Evolutionary conservation across 2,888 invertebrate genomes (phyloP), one percentile per base, ranked within the genome.

Genomic region (Clusia tigrina): DNA sequence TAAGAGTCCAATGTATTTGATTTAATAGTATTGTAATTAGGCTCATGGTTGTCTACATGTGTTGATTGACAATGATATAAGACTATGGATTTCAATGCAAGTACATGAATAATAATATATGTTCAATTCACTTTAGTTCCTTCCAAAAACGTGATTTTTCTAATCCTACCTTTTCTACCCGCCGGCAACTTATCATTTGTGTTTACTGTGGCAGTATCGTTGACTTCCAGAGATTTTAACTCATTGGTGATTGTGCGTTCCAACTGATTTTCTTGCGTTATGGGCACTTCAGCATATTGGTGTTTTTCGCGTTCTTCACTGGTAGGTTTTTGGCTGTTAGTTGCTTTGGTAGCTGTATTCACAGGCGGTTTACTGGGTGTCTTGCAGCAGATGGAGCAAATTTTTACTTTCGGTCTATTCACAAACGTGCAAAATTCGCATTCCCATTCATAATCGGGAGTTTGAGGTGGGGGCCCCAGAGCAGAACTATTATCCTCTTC

Each of bases 401-500:
- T 91, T 71, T 90, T 89, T 0, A 90, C 88, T 20, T 90, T 91
- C 0, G 91, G 85, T 65, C 91, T 90, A 79, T 96, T 96, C 2
- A 94, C 91, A 79, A 90, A 95, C 0, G 95, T 96, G 79, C 95
- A 96, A 77, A 94, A 93, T 76, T 94, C 93, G 81, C 95, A 96
- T 68, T 92, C 89, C 95, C 95, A 96, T 60, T 88, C 85, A 15
- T 87, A 84, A 42, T 81, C 84, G 0, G 89, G 88, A 15, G 87
- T 85, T 1, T 86, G 85, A 0, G 87, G 86, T 15, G 86, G 85
- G 58, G 83, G 85, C 1, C 83, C 82, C 10, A 82, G 65, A 10
- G 69, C 65, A 24, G 67, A 55, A 0, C 69, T 71, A 23, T 73
- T 76, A 1, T 71, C 71, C 1, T 67, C 71, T 10, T 68, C 68